phyloP scores from a whole-genome alignment of 2,888 invertebrate species.

The Hyppa rectilinea region DNA sequence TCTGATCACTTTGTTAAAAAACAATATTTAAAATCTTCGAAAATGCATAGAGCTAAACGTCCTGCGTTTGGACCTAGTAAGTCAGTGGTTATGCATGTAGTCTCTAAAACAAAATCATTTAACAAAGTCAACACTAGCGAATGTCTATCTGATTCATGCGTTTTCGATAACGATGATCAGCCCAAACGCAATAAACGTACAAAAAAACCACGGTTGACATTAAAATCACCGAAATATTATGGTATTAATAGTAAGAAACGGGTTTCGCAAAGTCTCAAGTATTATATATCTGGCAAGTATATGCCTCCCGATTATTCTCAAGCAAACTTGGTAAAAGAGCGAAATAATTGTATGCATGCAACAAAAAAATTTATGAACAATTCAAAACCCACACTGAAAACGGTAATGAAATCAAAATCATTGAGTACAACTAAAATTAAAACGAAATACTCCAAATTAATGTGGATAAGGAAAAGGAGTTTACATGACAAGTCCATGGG shows the following conservation, averaged over 20 bases:
- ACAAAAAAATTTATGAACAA: not conserved
- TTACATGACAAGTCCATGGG: slow-evolving; percentile 19
- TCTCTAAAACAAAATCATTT: slow-evolving; percentile 6
- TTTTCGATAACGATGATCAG: slow-evolving; percentile 18
- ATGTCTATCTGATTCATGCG: slow-evolving; percentile 52
- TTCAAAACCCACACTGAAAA: slow-evolving; percentile 35
- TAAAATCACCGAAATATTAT: slow-evolving; percentile 25
- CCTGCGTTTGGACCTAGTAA: slow-evolving; percentile 45
- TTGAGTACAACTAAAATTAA: slow-evolving; percentile 48
- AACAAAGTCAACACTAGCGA: slow-evolving; percentile 12
- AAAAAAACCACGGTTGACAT: slow-evolving; percentile 26
- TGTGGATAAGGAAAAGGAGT: slow-evolving; percentile 22
- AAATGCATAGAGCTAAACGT: slow-evolving; percentile 23
- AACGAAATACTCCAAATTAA: slow-evolving; percentile 22
- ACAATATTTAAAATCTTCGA: slow-evolving; percentile 8
- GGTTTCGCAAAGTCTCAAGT: slow-evolving; percentile 15
- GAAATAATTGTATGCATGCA: not conserved
- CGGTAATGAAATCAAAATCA: slow-evolving; percentile 47
- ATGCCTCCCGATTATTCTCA: slow-evolving; percentile 19
- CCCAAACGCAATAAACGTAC: slow-evolving; percentile 18
- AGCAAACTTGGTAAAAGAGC: slow-evolving; percentile 3
- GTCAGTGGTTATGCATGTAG: slow-evolving; percentile 47
- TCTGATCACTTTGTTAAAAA: not conserved
- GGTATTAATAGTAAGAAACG: slow-evolving; percentile 12
- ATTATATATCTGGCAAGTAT: slow-evolving; percentile 28